Base-by-base conservation (phyloP, 2,888 invertebrate species). In the Cacoxenus indagator region DNA sequence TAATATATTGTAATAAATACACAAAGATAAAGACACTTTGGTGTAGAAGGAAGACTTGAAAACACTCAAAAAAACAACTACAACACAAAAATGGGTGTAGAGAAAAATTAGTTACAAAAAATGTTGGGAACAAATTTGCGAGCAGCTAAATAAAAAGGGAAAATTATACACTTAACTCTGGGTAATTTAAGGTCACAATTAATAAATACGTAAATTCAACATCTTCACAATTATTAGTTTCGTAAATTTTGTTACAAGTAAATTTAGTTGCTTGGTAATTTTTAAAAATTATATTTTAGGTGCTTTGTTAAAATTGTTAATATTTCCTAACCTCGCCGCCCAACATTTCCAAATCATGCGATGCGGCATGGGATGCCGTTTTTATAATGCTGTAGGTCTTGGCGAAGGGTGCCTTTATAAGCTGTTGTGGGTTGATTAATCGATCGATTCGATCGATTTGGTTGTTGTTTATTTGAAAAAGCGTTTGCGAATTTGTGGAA, bases 381-480 rank as follows among this genome's bases (percentile, higher is more conserved):
- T 95, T 96, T 92, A 96, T 94, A 91, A 96, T 95, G 91, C 93
- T 95, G 93, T 96, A 96, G 92, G 96, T 94, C 93, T 96, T 96
- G 91, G 94, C 95, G 91, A 96, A 96, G 88, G 96, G 96, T 90
- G 96, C 96, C 94, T 96, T 96, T 93, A 96, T 93, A 91, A 96
- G 94, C 96, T 96, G 70, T 73, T 67, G 29, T 54, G 51, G 51
- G 45, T 64, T 67, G 65, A 43, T 65, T 31, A 37, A 37, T 37
- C 37, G 37, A 37, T 2, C 37, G 37, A 37, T n/a, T 46, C n/a
- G 26, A 55, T 26, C 55, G 55, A 55, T 55, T 55, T 55, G 24
- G 24, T 55, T 27, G 24, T 55, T 14, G 27, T 26, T 55, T 4
- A n/a, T 24, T 55, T 27, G 1, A 17, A 51, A 9, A 19, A 14